phyloP scores from a whole-genome alignment of 2,797 vertebrate genomes.

The Alcedo quadribrachys region DNA sequence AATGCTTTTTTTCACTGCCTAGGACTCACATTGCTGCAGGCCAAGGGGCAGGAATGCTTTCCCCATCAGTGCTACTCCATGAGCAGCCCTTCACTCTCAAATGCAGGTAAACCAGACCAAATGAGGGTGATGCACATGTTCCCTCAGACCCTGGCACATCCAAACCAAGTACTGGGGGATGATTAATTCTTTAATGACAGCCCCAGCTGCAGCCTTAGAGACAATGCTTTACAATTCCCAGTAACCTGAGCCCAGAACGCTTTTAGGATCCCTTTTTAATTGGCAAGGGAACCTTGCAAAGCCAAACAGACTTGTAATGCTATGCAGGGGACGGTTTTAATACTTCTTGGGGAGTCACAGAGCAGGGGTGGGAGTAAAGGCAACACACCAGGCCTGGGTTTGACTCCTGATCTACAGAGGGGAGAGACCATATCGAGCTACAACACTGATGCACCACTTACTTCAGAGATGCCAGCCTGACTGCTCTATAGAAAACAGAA shows the following conservation, averaged over 20 bases:
- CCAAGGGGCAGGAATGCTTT: rapidly evolving
- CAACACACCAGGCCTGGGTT: neutral
- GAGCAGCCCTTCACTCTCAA: neutral
- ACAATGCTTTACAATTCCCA: rapidly evolving
- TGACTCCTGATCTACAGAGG: neutral
- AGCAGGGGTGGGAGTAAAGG: neutral
- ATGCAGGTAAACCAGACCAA: rapidly evolving
- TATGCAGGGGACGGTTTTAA: rapidly evolving
- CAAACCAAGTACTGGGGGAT: neutral
- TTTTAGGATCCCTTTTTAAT: neutral
- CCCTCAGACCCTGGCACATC: neutral
- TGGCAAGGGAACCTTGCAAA: neutral
- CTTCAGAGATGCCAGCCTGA: neutral
- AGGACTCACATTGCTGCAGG: rapidly evolving
- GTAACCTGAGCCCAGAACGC: neutral
- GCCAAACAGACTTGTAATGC: neutral
- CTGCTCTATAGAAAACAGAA: neutral
- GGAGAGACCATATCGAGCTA: neutral
- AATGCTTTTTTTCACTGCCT: neutral
- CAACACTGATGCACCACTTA: rapidly evolving
- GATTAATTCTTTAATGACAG: neutral
- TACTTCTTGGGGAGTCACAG: rapidly evolving
- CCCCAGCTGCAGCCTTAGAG: rapidly evolving
- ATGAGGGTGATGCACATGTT: rapidly evolving
- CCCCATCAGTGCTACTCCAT: neutral